Evolutionary conservation across 2,888 invertebrate species (phyloP), one percentile per base, ranked within the genome.

Genomic region (Epistrophe eligans): DNA sequence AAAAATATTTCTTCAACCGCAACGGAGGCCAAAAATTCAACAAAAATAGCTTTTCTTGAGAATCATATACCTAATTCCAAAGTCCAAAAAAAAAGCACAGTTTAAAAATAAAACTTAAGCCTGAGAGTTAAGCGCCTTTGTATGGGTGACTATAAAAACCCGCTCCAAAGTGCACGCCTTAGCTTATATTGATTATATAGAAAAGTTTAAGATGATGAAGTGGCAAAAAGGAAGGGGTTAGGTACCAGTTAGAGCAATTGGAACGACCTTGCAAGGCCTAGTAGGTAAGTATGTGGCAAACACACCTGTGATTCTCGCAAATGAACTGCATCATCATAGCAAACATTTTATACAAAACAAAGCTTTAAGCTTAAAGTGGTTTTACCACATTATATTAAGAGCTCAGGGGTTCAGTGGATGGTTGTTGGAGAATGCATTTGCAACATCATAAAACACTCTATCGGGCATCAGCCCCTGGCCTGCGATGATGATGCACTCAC

Each of bases 241-340:
- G 8, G 15, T 67, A 67, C 67, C 40, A 76, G 76, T 40, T 72
- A 43, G 35, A 81, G 45, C 13, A 83, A 83, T 8, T 64, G 35
- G 28, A 80, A 80, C 80, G 84, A 84, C 84, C 84, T 84, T 84
- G 84, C 84, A 84, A 84, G 84, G 84, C 80, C 79, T 24, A 24
- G 24, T 84, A 72, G 57, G 57, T 19, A 40, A 24, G 24, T 84
- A 72, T 62, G 57, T 19, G 45, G 74, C 45, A 84, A 79, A 79
- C 79, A 79, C 79, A 84, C 84, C 84, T 79, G 79, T 79, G 67
- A 74, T 73, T 83, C 57, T 58, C 13, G 28, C n/a, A 8, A 66
- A 15, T 52, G 19, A 55, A 57, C 60, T 40, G 13, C 24, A 62
- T 4, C 24, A 62, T 4, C 19, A 24, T 43, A 58, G 48, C 38